Conservation (phyloP, 2,888 invertebrate species). For the Scaeva pyrastri region DNA sequence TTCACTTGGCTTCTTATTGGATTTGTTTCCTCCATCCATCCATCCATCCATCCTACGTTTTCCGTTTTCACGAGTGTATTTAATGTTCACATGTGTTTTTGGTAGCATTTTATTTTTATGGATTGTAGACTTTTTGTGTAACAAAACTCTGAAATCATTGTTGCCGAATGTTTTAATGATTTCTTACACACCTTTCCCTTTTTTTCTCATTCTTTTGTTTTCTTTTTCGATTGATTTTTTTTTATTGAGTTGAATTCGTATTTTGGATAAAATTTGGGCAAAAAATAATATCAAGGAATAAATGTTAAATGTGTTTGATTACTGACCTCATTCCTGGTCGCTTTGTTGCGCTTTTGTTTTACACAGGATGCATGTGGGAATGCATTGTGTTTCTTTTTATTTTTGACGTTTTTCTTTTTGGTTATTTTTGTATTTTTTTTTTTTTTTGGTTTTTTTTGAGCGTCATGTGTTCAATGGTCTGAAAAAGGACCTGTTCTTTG, state of each 20-base stretch:
- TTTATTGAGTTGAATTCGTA: too few relatives aligned
- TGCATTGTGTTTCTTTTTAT: slow-evolving; percentile 17
- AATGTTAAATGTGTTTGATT: slow-evolving; percentile 56
- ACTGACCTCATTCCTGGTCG: slow-evolving; percentile 67
- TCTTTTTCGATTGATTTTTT: slow-evolving; percentile 2
- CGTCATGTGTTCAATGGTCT: slow-evolving; percentile 40
- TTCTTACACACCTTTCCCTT: slow-evolving; percentile 72
- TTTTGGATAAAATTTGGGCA: slow-evolving; percentile 7
- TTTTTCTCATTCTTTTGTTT: slow-evolving; percentile 31
- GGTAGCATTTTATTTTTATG: slow-evolving; percentile 66
- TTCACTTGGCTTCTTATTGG: slow-evolving; percentile 64
- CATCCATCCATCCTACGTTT: slow-evolving; percentile 23
- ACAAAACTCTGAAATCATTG: slow-evolving; percentile 48
- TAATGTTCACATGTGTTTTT: slow-evolving; percentile 71
- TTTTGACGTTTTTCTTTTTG: background rate
- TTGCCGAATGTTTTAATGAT: slow-evolving; percentile 71
- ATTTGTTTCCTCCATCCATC: slow-evolving; percentile 24
- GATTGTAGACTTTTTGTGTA: slow-evolving; percentile 59
- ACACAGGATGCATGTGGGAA: slow-evolving; percentile 53
- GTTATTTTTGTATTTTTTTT: too few relatives aligned
- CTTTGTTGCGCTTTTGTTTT: slow-evolving; percentile 38
- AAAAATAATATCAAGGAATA: slow-evolving; percentile 3
- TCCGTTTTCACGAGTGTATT: slow-evolving; percentile 52
- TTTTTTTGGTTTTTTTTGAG: background rate
- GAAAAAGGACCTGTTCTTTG: slow-evolving; percentile 55